Evolutionary conservation across 2,113 vertebrate genomes (phyloP), one percentile per base, ranked within the genome.

Genomic region (Condylura cristata): DNA sequence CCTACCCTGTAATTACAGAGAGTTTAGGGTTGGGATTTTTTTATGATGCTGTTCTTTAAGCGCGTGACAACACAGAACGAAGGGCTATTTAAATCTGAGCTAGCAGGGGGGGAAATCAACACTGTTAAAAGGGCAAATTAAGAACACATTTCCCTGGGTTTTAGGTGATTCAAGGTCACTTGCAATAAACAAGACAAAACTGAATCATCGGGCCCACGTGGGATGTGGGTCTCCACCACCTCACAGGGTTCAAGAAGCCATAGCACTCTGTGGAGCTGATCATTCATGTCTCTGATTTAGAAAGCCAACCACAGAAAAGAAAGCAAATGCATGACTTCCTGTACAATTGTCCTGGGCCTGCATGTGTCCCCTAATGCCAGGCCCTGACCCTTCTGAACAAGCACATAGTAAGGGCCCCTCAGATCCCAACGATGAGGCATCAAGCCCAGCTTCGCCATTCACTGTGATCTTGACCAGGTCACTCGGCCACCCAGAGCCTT

Each of bases 31-130:
- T 94, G 94, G 71, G 80, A 44, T 90, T 58, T 92, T 81, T 79
- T 91, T 78, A 95, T 71, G 84, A 91, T 96, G 93, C 71, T 94
- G 84, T 63, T 93, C 90, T 96, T 81, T 92, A 91, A 89, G 78
- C 20, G 13, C 3, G 12, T 76, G 91, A 94, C 93, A 96, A 91
- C 84, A 91, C 60, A 91, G 94, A 91, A 95, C 46, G 78, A 92
- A 95, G 76, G 91, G 80, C 81, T 97, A 97, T 96, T 96, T 97
- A 96, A 91, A 94, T 96, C 63, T 51, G 46, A 92, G 63, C 81
- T 61, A 13, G 48, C 39, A 22, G 79, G 26, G 30, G 1, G 0
- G 2, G 4, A 80, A 63, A 86, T 61, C 80, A 58, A 74, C 89
- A 91, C 76, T 63, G 28, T 94, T 94, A 80, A 91, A 90, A 91